phyloP scores from a whole-genome alignment of 2,888 invertebrate genomes.

The Lasioglossum zephyrum region DNA sequence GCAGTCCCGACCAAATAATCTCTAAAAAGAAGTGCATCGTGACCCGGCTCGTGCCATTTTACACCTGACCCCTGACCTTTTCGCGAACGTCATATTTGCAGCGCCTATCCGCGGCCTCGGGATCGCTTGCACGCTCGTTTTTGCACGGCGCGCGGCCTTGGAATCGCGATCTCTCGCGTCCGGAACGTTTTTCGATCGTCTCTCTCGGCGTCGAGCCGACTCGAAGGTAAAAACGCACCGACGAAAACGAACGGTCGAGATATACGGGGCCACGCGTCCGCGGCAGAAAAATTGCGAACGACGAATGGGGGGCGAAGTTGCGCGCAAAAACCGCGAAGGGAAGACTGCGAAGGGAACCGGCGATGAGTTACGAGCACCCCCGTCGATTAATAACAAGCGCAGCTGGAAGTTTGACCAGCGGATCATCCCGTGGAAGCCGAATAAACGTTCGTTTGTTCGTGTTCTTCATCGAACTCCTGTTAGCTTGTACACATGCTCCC shows the following conservation, averaged over 20 bases:
- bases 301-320: background rate
- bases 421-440: conserved; percentile 59
- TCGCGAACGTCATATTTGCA: conserved; percentile 32
- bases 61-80: conserved; percentile 72
- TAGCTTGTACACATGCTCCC: background rate
- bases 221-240: conserved; percentile 13
- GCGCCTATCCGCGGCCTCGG: conserved; percentile 29
- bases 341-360: conserved; percentile 32
- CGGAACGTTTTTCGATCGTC: conserved; percentile 36
- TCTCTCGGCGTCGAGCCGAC: conserved; percentile 4
- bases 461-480: conserved; percentile 5
- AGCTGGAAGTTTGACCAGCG: conserved; percentile 67
- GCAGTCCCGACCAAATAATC: conserved; percentile 58
- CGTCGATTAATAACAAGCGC: conserved; percentile 72
- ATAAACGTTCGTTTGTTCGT: conserved; percentile 70
- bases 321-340: conserved; percentile 1
- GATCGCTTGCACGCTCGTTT: conserved; percentile 38
- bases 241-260: conserved; percentile 6
- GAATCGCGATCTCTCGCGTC: background rate
- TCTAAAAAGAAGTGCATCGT: conserved; percentile 56
- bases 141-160: conserved; percentile 32
- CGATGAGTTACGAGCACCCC: conserved; percentile 64
- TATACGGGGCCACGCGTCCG: conserved; percentile 2
- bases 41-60: conserved; percentile 62
- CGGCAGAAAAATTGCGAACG: conserved; percentile 21